Evolutionary conservation across 2,113 vertebrate genomes (phyloP).

Genomic region (Dicerorhinus sumatrensis): DNA sequence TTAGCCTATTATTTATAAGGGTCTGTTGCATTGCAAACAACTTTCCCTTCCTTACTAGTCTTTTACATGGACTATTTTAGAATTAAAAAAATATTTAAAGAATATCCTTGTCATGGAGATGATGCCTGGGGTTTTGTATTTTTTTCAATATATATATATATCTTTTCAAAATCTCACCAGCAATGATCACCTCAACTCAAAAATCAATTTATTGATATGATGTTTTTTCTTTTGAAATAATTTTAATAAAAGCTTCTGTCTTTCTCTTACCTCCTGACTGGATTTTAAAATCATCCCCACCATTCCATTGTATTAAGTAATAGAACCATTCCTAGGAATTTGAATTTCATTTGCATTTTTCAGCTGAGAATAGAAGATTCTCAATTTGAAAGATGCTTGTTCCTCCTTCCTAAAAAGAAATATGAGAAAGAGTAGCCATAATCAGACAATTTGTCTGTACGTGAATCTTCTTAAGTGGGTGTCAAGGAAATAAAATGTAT

Average conservation of each 20-base stretch:
- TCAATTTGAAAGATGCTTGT: background rate
- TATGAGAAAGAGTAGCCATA: background rate
- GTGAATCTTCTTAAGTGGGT: background rate
- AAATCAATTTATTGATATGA: background rate
- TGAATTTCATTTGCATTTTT: slow-evolving; percentile 44
- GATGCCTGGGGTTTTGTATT: background rate
- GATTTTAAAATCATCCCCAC: background rate
- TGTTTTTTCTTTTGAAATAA: slow-evolving; percentile 38
- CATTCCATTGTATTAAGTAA: background rate
- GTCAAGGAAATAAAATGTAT: background rate
- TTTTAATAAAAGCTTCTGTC: background rate
- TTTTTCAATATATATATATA: background rate
- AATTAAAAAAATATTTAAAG: background rate
- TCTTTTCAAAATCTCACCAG: background rate
- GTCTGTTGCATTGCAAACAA: background rate
- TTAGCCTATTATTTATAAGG: background rate
- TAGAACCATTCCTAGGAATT: background rate
- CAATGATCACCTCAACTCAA: background rate
- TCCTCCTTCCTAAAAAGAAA: background rate
- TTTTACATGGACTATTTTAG: background rate
- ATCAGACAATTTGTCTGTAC: background rate
- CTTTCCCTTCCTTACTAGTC: background rate
- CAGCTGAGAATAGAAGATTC: background rate
- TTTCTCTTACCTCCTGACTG: slow-evolving; percentile 19
- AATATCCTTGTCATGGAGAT: background rate